Evolutionary conservation across 2,113 vertebrate genomes (phyloP).

Genomic region (Myotis yumanensis): DNA sequence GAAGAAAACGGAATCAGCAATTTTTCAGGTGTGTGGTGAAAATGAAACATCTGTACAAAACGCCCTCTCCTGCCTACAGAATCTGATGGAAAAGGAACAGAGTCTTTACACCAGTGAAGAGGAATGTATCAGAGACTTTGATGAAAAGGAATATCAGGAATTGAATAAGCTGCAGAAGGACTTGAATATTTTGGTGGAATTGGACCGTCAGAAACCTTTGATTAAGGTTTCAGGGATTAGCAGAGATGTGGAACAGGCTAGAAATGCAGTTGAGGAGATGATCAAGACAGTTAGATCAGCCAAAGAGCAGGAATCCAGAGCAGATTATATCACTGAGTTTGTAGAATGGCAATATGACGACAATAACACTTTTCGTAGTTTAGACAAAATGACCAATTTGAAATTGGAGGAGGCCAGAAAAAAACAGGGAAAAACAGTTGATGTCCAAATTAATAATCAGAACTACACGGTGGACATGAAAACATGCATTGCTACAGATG

Average conservation of each 20-base stretch:
- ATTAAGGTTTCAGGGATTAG: conserved; percentile 85
- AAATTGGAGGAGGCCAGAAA: conserved; percentile 85
- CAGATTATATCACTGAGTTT: conserved; percentile 76
- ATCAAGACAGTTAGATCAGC: conserved; percentile 73
- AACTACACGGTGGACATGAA: conserved; percentile 83
- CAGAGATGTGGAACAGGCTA: conserved; percentile 83
- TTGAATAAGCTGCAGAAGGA: conserved; percentile 85
- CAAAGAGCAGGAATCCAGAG: conserved; percentile 79
- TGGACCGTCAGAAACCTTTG: conserved; percentile 61
- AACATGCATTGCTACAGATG: conserved; percentile 75
- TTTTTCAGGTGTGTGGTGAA: conserved; percentile 90
- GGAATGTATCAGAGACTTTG: conserved; percentile 80
- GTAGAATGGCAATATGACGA: conserved; percentile 89
- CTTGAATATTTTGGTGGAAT: conserved; percentile 80
- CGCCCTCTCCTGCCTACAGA: conserved; percentile 81
- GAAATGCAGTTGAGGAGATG: conserved; percentile 83
- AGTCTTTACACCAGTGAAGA: conserved; percentile 67
- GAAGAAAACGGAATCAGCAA: conserved; percentile 77
- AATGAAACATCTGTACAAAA: conserved; percentile 71
- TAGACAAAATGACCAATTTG: conserved; percentile 85
- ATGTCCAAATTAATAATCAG: conserved; percentile 77
- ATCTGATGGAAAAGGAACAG: conserved; percentile 83
- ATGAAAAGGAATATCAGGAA: conserved; percentile 66
- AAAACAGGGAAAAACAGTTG: fast-evolving
- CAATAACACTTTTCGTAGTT: conserved; percentile 70